Percentiles rank a stretch among this genome's conserved stretches.
Evolutionary conservation across 2,888 invertebrate species (phyloP).

Genomic region (Drosophila leonis): DNA sequence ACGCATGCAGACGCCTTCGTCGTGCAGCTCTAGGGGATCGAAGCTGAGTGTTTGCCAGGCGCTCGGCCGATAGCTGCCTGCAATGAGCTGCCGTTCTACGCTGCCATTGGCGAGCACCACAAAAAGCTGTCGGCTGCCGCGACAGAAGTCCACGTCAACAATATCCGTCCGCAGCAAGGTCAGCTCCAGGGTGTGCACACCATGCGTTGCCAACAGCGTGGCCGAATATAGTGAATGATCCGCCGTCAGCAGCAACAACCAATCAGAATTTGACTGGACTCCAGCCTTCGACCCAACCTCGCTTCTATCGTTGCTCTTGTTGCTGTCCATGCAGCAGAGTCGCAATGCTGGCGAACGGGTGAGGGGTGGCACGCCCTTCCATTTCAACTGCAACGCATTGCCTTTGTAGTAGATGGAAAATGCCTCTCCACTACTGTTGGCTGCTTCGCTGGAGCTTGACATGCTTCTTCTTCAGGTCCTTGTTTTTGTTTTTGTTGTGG

Average conservation of each 20-base stretch:
- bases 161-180: slow-evolving; percentile 65
- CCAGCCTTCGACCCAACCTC: background rate
- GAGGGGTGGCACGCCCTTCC: slow-evolving; percentile 69
- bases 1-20: slow-evolving; percentile 78
- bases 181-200: slow-evolving; percentile 46
- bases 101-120: slow-evolving; percentile 61
- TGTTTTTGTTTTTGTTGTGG: slow-evolving; percentile 50
- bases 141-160: slow-evolving; percentile 76
- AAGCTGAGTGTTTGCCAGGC: slow-evolving; percentile 81
- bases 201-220: slow-evolving; percentile 8
- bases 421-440: slow-evolving; percentile 44
- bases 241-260: slow-evolving; percentile 66
- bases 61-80: slow-evolving; percentile 35
- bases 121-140: slow-evolving; percentile 63
- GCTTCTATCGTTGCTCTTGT: background rate
- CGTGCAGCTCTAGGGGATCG: slow-evolving; percentile 82
- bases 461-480: slow-evolving; percentile 18
- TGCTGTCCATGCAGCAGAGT: slow-evolving; percentile 50
- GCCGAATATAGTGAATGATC: slow-evolving; percentile 69
- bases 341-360: slow-evolving; percentile 67
- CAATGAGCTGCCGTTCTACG: slow-evolving; percentile 56
- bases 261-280: slow-evolving; percentile 20
- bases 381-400: slow-evolving; percentile 61
- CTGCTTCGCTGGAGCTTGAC: slow-evolving; percentile 43
- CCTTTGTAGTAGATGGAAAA: slow-evolving; percentile 67